Base-by-base conservation (phyloP, 1,140 invertebrate species). In the Cheumatopsyche charites region DNA sequence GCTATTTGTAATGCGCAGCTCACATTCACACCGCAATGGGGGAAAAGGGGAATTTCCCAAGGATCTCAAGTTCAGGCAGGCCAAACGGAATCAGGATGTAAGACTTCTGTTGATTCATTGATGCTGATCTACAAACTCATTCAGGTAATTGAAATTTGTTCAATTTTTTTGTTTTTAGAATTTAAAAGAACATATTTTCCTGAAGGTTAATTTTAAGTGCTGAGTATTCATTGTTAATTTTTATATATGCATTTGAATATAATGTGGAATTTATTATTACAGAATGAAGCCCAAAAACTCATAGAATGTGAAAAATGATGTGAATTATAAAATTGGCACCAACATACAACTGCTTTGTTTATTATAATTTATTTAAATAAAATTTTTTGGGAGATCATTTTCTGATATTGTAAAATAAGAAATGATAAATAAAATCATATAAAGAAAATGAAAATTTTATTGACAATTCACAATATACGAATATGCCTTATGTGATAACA, bases 121-220 rank as follows among this genome's bases (percentile, higher is more conserved):
- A 63, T 63, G 62, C 17, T 63, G 13, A 63, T 63, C 19, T 63
- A 63, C 42, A 63, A 63, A 63, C 41, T 63, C 4, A 63, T 63
- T 19, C 62, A 63, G 62, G 62, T 63, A 42, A 21, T n/a, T n/a
- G n/a, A 19, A 15, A 42, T 42, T 17, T 17, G 1, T 15, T 1
- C 12, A 62, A 3, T 25, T 26, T 25, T 3, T 23, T 61, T 61
- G 7, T 9, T 21, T 21, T 21, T 5, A 26, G 11, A 7, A 19
- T 2, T 61, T 9, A 25, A 61, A 21, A 23, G 25, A 25, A 6
- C 7, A 15, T 25, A 29, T 25, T 62, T 13, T 29, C 23, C 3
- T n/a, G n/a, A n/a, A n/a, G n/a, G n/a, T 43, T 9, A 9, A 43
- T 43, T 43, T 43, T n/a, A n/a, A n/a, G n/a, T n/a, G n/a, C n/a